Base-by-base conservation (phyloP, 2,888 invertebrate genomes). In the Mellilla xanthometata region DNA sequence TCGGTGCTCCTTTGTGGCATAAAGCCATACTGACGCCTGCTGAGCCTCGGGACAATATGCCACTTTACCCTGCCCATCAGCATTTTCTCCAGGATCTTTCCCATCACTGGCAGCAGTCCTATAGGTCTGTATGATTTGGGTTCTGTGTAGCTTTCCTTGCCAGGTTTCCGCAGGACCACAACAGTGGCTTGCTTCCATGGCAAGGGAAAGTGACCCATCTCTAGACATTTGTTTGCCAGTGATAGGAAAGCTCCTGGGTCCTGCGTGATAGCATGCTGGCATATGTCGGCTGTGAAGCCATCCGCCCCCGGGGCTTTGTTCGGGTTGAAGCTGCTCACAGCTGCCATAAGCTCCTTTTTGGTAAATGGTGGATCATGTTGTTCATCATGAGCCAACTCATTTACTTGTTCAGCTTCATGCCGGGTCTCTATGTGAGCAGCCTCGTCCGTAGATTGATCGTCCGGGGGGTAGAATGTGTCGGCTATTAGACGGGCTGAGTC, bases 1-100 rank as follows among this genome's bases (percentile, higher is more conserved):
- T 50, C 36, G 2, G 49, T 39, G 28, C 50, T 28, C 5, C 27
- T 10, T 12, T 39, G 41, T n/a, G 45, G 50, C 31, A 35, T 28
- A 10, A 45, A 50, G 6, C 49, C 49, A 15, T 40, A 49, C 24
- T 44, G 35, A 39, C 35, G 47, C 32, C 44, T 29, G n/a, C 48
- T 48, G 31, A 48, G 26, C 38, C 42, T 45, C 28, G 49, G 53
- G 2, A 30, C 32, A 33, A 47, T 9, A 8, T 31, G 19, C 1
- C 6, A 19, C 10, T 30, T 19, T 2, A 19, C 2, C 6, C 30
- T 1, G 2, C 8, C 9, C 2, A 30, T 4, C 2, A 13, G 2
- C 27, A 28, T 28, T 5, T 28, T 28, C 11, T 28, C 27, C 1
- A 6, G 4, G 1, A 28, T 6, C 27, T 28, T 28, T 6, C 27